These are phyloP conservation scores for Eublepharis macularius DNA, from an alignment of 2,113 vertebrate genomes.

Conservation along the genomic window DNA sequence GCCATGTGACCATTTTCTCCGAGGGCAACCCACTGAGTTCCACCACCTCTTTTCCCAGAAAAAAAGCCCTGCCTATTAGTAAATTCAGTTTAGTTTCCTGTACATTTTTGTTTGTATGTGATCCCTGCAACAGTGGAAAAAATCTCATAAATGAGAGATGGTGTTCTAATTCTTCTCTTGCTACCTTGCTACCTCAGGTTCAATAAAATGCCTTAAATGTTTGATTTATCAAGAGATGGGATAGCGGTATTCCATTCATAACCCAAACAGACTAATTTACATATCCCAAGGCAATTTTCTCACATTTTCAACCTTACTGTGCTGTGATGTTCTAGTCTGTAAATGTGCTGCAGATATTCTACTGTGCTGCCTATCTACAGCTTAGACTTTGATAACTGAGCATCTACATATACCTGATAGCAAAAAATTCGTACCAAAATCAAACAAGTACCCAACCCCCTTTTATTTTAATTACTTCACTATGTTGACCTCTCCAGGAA, in stretches of 20 bases:
- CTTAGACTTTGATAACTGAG: not conserved
- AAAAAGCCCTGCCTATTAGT: too few species aligned
- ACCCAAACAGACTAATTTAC: constrained; percentile 27
- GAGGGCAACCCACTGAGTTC: too few species aligned
- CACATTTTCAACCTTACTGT: not conserved
- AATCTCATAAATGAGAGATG: constrained; percentile 5
- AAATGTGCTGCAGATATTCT: constrained; percentile 10
- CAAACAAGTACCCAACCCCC: not conserved
- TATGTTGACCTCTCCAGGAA: not conserved
- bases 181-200: not conserved
- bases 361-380: constrained; percentile 9
- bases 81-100: constrained; percentile 41
- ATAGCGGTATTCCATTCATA: constrained; percentile 17
- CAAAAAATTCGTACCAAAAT: constrained; percentile 6
- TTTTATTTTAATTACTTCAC: constrained; percentile 11
- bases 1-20: too few species aligned
- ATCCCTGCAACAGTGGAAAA: constrained; percentile 40
- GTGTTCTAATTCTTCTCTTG: constrained; percentile 31
- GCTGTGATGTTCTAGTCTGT: not conserved
- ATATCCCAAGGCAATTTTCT: constrained; percentile 20
- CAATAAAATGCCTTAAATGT: constrained; percentile 25
- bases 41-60: too few species aligned
- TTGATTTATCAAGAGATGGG: not conserved
- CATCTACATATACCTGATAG: not conserved
- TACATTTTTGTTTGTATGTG: constrained; percentile 55